Evolutionary conservation across 2,113 vertebrate species (phyloP).

Genomic region (Passerina amoena): DNA sequence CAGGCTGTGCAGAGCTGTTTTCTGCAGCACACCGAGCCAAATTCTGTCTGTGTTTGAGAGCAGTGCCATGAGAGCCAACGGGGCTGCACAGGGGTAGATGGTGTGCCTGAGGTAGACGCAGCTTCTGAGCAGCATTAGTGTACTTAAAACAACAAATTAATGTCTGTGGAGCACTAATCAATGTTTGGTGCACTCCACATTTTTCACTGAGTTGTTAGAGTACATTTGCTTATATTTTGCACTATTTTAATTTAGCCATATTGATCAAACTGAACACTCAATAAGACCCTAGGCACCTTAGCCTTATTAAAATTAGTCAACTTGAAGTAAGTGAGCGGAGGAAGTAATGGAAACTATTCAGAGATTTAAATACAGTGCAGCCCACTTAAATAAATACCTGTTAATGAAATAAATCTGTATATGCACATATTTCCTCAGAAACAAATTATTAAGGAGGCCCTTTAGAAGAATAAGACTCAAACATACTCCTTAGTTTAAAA

Average conservation of each 20-base stretch:
- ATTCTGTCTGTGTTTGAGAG: background rate
- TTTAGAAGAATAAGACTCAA: conserved; percentile 51
- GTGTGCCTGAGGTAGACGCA: background rate
- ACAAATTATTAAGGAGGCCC: conserved; percentile 64
- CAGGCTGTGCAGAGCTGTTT: background rate
- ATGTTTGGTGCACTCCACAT: conserved; percentile 70
- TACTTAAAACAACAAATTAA: conserved; percentile 45
- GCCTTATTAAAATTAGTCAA: conserved; percentile 86
- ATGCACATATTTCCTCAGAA: conserved; percentile 72
- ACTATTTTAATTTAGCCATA: conserved; percentile 84
- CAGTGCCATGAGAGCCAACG: background rate
- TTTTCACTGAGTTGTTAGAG: conserved; percentile 82
- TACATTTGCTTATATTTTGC: conserved; percentile 83
- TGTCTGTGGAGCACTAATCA: conserved; percentile 66
- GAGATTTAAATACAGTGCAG: conserved; percentile 77
- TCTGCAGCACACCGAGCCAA: background rate
- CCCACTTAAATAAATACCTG: conserved; percentile 82
- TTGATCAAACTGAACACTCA: conserved; percentile 83
- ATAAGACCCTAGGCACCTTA: conserved; percentile 82
- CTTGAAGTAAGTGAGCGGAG: conserved; percentile 77
- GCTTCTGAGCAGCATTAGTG: conserved; percentile 23
- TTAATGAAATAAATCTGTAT: conserved; percentile 81
- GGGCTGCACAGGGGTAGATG: background rate
- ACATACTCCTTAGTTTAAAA: conserved; percentile 31
- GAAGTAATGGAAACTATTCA: conserved; percentile 79